Evolutionary conservation across 2,888 invertebrate genomes (phyloP).

Genomic region (Aplocera efformata): DNA sequence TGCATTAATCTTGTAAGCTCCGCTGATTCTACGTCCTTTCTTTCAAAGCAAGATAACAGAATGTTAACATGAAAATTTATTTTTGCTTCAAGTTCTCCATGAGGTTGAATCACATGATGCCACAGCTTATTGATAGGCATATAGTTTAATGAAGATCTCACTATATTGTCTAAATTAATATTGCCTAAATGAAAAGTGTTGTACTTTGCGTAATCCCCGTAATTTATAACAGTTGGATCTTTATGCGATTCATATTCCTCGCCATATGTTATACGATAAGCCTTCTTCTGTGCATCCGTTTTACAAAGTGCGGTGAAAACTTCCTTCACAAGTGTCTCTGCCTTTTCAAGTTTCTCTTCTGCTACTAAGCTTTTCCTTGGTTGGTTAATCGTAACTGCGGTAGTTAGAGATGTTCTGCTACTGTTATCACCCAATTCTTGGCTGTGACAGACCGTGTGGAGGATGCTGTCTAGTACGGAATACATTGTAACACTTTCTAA

Average conservation of each 20-base stretch:
- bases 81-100: conserved; percentile 56
- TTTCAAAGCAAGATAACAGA: conserved; percentile 62
- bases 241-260: conserved; percentile 60
- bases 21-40: conserved; percentile 58
- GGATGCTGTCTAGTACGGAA: conserved; percentile 57
- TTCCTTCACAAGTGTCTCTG: conserved; percentile 50
- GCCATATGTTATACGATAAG: conserved; percentile 59
- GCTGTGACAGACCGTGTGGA: conserved; percentile 46
- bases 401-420: conserved; percentile 40
- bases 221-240: conserved; percentile 57
- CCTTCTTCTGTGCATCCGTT: conserved; percentile 47
- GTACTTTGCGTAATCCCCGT: conserved; percentile 58
- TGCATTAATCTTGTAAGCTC: conserved; percentile 61
- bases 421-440: conserved; percentile 33
- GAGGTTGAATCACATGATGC: conserved; percentile 38
- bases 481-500: conserved; percentile 59
- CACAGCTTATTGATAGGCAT: conserved; percentile 64
- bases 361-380: conserved; percentile 23
- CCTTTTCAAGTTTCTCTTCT: conserved; percentile 41
- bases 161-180: conserved; percentile 56
- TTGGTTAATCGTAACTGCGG: conserved; percentile 35
- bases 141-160: conserved; percentile 46
- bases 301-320: conserved; percentile 55
- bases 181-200: conserved; percentile 63
- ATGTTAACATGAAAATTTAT: conserved; percentile 65